Conservation (phyloP, 2,888 invertebrate species). For the Pharmacophagus antenor region DNA sequence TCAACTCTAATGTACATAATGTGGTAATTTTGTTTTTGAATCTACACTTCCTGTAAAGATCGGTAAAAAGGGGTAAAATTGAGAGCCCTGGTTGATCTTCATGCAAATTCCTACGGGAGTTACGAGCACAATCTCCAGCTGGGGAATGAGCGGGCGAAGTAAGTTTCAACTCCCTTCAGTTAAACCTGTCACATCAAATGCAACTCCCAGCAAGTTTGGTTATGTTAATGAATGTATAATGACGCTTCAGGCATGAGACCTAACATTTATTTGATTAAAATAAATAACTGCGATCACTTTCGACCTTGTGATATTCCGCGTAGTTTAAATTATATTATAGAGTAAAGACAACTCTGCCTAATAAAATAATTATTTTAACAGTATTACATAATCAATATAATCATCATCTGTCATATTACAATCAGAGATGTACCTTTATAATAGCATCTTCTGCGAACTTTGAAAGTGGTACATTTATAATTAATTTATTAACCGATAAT, state of each 20-base stretch:
- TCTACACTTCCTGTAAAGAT: no score
- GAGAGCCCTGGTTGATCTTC: conserved; percentile 16
- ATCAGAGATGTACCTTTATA: no score
- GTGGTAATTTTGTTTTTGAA: no score
- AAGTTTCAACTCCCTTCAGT: conserved; percentile 25
- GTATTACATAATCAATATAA: neutral
- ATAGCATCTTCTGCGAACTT: no score
- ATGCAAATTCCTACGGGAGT: conserved; percentile 26
- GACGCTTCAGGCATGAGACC: conserved; percentile 2
- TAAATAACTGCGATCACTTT: neutral
- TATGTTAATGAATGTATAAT: conserved; percentile 10
- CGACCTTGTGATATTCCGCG: neutral
- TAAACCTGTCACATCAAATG: conserved; percentile 28
- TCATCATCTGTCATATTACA: neutral
- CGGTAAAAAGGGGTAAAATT: no score
- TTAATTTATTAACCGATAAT: no score
- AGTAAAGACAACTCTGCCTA: neutral
- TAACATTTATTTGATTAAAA: conserved; percentile 11
- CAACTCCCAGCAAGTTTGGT: conserved; percentile 6
- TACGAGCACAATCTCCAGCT: conserved; percentile 28
- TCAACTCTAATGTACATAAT: no score
- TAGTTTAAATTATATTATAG: neutral
- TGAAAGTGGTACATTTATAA: no score
- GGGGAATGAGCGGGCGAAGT: conserved; percentile 16
- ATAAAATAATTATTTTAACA: neutral